phyloP scores from a whole-genome alignment of 2,797 vertebrate species.

The Pteronotus mesoamericanus region DNA sequence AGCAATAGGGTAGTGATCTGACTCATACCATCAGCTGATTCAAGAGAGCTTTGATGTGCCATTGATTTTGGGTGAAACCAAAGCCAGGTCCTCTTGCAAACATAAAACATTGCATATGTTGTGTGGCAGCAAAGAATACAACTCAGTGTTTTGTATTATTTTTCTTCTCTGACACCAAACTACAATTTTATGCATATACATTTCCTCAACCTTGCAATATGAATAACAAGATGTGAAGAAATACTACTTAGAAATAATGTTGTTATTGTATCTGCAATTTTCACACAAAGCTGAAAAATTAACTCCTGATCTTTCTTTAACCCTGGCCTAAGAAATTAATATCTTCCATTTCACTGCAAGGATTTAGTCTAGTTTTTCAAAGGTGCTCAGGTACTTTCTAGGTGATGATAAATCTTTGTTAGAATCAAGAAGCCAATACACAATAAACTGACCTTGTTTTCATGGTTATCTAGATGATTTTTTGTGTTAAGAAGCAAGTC shows the following conservation, averaged over 20 bases:
- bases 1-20: not conserved
- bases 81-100: not conserved
- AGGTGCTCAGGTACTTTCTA: conserved; percentile 44
- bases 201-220: not conserved
- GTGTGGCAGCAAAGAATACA: not conserved
- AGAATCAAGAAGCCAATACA: conserved; percentile 70
- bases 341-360: conserved; percentile 9
- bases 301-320: conserved; percentile 67
- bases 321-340: conserved; percentile 54
- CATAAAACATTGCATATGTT: not conserved
- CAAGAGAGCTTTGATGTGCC: not conserved
- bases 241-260: conserved; percentile 20
- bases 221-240: conserved; percentile 3
- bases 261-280: conserved; percentile 19
- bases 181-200: not conserved
- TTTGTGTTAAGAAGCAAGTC: conserved; percentile 64
- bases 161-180: not conserved
- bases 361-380: conserved; percentile 55
- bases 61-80: not conserved
- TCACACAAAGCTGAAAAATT: conserved; percentile 34
- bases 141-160: not conserved
- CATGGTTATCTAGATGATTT: conserved; percentile 54
- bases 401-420: conserved; percentile 53
- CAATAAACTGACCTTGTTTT: conserved; percentile 64
- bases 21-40: not conserved